A percentile compares a stretch with the other conserved stretches of the same genome.
These are phyloP conservation scores for Drosophila paracracens DNA, from an alignment of 2,888 invertebrate genomes.

Conservation along the genomic window DNA sequence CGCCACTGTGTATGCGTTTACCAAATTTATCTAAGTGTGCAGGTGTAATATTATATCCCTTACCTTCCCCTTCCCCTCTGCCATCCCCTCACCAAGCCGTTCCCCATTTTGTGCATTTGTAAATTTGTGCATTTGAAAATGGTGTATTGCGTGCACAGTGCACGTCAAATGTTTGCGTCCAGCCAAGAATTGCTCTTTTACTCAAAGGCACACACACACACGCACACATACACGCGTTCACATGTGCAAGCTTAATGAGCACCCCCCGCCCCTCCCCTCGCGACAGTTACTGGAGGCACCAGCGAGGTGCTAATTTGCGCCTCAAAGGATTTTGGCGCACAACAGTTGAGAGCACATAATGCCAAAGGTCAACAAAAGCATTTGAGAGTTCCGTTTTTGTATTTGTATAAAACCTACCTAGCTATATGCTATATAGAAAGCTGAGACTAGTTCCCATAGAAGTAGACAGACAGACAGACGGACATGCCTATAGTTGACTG, in stretches of 20 bases:
- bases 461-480: neutral
- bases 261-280: neutral
- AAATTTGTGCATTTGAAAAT: constrained; percentile 62
- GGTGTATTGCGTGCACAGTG: constrained; percentile 45
- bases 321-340: constrained; percentile 72
- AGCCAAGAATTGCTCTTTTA: constrained; percentile 73
- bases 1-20: constrained; percentile 41
- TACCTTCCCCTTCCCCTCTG: neutral
- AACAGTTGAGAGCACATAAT: constrained; percentile 27
- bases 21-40: constrained; percentile 63
- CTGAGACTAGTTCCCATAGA: neutral
- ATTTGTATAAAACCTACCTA: neutral
- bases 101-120: constrained; percentile 25
- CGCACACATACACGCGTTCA: neutral
- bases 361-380: constrained; percentile 53
- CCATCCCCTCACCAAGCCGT: neutral
- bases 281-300: constrained; percentile 31
- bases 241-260: constrained; percentile 42
- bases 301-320: constrained; percentile 81
- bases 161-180: constrained; percentile 67
- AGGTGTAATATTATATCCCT: constrained; percentile 33
- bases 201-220: constrained; percentile 16
- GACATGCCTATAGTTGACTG: neutral
- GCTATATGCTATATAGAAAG: neutral
- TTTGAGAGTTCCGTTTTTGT: constrained; percentile 16